Conservation (phyloP, 2,888 invertebrate species). For the Synergus laeviventris region DNA sequence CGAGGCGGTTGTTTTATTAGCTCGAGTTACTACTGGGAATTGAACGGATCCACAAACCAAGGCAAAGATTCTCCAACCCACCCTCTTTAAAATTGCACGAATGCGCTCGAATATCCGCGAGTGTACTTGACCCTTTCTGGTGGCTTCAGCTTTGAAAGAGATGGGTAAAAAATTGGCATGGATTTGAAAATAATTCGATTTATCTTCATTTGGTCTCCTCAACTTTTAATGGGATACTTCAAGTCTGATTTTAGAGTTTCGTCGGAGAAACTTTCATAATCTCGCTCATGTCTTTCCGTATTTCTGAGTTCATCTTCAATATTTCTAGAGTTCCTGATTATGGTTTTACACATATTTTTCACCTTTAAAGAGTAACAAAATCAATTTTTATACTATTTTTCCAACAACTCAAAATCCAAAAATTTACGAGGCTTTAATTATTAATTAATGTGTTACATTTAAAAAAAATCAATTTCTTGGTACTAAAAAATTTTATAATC, state of each 20-base stretch:
- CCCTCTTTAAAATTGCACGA: background rate
- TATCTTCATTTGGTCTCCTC: background rate
- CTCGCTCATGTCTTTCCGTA: too few species aligned
- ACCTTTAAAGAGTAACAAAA: too few species aligned
- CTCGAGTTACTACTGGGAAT: background rate
- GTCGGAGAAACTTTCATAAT: too few species aligned
- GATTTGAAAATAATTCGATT: background rate
- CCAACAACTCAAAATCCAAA: too few species aligned
- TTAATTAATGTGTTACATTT: too few species aligned
- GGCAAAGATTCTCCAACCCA: background rate
- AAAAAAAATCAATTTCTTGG: too few species aligned
- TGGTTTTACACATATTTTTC: too few species aligned
- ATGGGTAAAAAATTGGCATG: background rate
- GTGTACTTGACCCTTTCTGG: background rate
- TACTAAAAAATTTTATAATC: too few species aligned
- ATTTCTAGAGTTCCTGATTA: too few species aligned
- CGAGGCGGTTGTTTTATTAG: background rate
- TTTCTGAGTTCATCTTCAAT: too few species aligned
- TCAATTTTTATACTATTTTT: too few species aligned
- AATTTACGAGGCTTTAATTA: too few species aligned
- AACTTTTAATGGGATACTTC: background rate
- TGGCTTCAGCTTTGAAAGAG: background rate
- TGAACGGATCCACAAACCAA: background rate
- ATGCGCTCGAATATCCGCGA: background rate
- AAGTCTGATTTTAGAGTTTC: background rate